These are phyloP conservation scores for Nomada lathburiana DNA, from an alignment of 2,888 invertebrate species.

Conservation along the genomic window DNA sequence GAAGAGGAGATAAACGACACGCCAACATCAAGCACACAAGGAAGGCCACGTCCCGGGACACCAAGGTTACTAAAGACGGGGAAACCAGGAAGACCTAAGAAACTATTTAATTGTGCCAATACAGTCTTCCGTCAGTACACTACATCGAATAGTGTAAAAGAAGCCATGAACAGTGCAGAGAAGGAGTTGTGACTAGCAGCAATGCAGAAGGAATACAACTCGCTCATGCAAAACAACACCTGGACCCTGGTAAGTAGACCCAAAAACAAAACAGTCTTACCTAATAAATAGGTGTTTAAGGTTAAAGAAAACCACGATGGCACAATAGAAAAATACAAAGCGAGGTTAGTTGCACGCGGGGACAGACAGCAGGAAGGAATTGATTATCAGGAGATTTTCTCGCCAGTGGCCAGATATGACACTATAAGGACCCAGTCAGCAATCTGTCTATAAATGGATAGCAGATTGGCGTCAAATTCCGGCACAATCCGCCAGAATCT, in stretches of 20 bases:
- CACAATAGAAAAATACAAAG: neutral
- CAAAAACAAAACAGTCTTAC: neutral
- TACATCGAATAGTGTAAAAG: slow-evolving; percentile 19
- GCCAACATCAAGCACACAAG: neutral
- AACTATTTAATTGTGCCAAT: neutral
- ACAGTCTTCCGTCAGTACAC: neutral
- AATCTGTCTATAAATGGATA: too few relatives aligned
- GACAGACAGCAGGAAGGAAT: neutral
- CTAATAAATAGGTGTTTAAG: neutral
- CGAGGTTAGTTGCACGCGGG: neutral
- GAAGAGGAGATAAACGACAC: neutral
- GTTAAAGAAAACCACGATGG: neutral
- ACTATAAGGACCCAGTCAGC: too few relatives aligned
- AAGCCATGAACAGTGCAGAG: slow-evolving; percentile 34
- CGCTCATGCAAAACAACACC: neutral
- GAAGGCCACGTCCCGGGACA: slow-evolving; percentile 33
- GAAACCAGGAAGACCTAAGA: slow-evolving; percentile 79
- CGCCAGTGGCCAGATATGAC: too few relatives aligned
- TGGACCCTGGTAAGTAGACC: neutral
- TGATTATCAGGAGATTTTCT: neutral
- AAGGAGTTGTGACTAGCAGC: slow-evolving; percentile 19
- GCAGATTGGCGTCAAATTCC: too few relatives aligned
- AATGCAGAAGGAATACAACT: neutral
- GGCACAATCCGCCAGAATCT: too few relatives aligned
- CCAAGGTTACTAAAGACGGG: slow-evolving; percentile 76